A percentile compares a stretch with the other conserved stretches of the same genome.
Evolutionary conservation across 2,113 vertebrate species (phyloP).

Genomic region (Solea senegalensis): DNA sequence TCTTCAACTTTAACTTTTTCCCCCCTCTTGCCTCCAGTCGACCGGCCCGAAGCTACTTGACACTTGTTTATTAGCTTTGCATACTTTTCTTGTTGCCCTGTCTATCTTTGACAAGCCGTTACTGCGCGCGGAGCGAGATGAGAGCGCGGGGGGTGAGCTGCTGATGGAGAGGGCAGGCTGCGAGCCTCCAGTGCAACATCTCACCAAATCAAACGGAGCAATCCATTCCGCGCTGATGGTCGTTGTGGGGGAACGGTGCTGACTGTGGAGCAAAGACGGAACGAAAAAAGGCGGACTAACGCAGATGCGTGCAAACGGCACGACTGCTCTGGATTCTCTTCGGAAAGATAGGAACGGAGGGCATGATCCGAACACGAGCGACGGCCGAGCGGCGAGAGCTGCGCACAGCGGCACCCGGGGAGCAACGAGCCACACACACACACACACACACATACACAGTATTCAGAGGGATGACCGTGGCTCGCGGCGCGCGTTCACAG

Average conservation of each 20-base stretch:
- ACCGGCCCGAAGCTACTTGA: constrained; percentile 52
- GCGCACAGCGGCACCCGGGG: constrained; percentile 64
- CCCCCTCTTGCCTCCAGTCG: constrained; percentile 14
- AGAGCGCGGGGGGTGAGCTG: constrained; percentile 42
- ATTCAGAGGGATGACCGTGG: constrained; percentile 60
- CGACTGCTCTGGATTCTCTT: constrained; percentile 22
- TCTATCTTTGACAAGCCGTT: constrained; percentile 38
- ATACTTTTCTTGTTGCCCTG: constrained; percentile 62
- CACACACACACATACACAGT: background rate
- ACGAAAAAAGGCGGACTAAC: background rate
- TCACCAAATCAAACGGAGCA: constrained; percentile 65
- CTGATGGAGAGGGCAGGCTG: constrained; percentile 42
- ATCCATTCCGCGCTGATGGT: constrained; percentile 55
- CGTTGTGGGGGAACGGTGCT: background rate
- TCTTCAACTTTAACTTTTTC: constrained; percentile 76
- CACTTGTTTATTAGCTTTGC: constrained; percentile 52
- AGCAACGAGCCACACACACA: constrained; percentile 70
- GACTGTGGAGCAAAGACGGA: constrained; percentile 12
- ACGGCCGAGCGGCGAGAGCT: constrained; percentile 48
- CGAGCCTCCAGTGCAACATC: constrained; percentile 58
- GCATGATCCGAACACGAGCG: constrained; percentile 50
- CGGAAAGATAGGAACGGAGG: constrained; percentile 39
- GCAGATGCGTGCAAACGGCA: constrained; percentile 40
- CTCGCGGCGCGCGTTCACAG: constrained; percentile 72
- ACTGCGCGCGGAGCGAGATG: constrained; percentile 26